phyloP scores from a whole-genome alignment of 2,888 invertebrate species.

The Eugnorisma glareosa region DNA sequence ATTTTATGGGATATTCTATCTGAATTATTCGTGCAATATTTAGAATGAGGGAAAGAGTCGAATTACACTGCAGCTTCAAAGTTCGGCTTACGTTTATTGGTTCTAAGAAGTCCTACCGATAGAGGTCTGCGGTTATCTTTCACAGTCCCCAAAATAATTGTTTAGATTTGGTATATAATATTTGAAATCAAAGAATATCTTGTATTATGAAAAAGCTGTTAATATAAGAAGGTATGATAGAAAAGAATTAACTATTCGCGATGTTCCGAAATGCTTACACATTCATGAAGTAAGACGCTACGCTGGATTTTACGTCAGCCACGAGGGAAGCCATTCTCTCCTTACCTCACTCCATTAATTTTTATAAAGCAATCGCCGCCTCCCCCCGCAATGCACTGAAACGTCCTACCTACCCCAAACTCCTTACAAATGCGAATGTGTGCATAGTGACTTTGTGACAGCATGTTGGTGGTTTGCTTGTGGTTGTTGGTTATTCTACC shows the following conservation, averaged over 20 bases:
- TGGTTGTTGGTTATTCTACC: conserved; percentile 10
- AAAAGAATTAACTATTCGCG: background rate
- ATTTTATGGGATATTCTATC: background rate
- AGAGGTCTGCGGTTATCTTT: background rate
- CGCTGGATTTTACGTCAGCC: background rate
- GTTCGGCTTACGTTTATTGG: background rate
- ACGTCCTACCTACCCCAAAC: conserved; percentile 15
- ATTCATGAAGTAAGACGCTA: background rate
- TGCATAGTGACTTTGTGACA: conserved; percentile 23
- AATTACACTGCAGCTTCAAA: background rate
- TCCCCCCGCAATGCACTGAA: conserved; percentile 33
- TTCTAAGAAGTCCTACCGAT: background rate
- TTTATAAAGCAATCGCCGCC: background rate
- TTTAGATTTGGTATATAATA: background rate
- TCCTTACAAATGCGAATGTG: conserved; percentile 14
- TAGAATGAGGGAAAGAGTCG: background rate
- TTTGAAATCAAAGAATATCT: background rate
- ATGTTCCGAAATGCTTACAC: background rate
- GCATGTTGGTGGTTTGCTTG: background rate
- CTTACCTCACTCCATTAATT: conserved; percentile 1
- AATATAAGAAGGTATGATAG: background rate
- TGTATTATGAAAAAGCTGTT: background rate
- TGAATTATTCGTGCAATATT: background rate
- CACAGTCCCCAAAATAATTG: background rate
- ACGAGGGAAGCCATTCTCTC: background rate